Evolutionary conservation across 23 tunicate genomes (phyloP).

Genomic region (Oikopleura albicans): DNA sequence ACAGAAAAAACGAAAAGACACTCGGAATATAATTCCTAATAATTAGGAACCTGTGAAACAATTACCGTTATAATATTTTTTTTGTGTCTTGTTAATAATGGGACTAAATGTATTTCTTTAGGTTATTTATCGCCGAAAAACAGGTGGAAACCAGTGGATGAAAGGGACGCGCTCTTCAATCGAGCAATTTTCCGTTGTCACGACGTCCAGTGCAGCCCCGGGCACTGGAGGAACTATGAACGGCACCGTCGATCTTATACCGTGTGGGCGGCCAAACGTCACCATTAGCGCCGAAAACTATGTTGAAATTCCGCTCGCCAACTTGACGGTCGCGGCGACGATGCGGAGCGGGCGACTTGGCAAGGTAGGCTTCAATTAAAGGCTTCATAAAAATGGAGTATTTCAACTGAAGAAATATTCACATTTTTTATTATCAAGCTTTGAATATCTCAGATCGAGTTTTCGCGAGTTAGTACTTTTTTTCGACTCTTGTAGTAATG

Average conservation of each 20-base stretch:
- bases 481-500: no score
- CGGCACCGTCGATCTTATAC: slow-evolving; percentile 10
- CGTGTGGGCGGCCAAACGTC: neutral
- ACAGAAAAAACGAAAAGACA: no score
- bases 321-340: neutral
- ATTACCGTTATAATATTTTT: no score
- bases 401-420: no score
- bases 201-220: neutral
- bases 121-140: neutral
- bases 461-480: no score
- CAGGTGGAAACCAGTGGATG: neutral
- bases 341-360: neutral
- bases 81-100: no score
- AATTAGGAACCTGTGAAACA: no score
- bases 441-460: no score
- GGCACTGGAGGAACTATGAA: neutral
- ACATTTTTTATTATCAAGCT: no score
- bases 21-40: no score
- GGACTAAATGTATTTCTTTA: neutral
- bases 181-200: slow-evolving; percentile 7
- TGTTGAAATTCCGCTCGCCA: neutral
- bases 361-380: no score
- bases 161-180: slow-evolving; percentile 8
- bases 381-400: no score
- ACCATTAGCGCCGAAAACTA: neutral